These are phyloP conservation scores for Brienomyrus brachyistius DNA, from an alignment of 2,113 vertebrate genomes.

Conservation along the genomic window DNA sequence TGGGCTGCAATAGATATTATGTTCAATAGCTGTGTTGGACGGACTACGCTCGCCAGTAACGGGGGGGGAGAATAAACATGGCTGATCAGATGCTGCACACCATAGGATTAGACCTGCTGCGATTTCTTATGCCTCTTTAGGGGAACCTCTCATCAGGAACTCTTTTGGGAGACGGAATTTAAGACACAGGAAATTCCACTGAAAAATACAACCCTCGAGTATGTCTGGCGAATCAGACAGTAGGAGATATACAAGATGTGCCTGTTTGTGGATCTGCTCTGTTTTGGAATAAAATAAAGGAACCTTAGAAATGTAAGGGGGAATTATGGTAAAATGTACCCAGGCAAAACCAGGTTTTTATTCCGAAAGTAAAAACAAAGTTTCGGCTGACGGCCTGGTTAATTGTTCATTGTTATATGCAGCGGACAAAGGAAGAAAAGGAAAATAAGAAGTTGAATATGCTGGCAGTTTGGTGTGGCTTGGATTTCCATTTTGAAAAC, in stretches of 20 bases:
- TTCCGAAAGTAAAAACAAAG: neutral
- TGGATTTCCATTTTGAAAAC: slow-evolving; percentile 1
- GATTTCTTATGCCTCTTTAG: neutral
- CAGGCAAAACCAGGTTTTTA: neutral
- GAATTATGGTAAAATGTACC: neutral
- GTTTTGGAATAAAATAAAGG: neutral
- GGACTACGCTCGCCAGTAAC: slow-evolving; percentile 62
- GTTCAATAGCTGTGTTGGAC: slow-evolving; percentile 77
- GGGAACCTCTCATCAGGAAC: neutral
- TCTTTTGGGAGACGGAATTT: neutral
- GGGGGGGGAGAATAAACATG: neutral
- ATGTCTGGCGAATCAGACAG: neutral
- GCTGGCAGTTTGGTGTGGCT: slow-evolving; percentile 1
- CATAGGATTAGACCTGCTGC: neutral
- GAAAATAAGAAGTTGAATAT: slow-evolving; percentile 8
- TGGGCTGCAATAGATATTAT: slow-evolving; percentile 73
- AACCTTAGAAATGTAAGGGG: neutral
- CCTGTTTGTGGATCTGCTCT: neutral
- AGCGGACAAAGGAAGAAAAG: neutral
- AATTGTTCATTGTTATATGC: neutral
- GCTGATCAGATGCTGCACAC: neutral
- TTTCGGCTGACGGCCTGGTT: neutral
- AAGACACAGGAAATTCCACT: neutral
- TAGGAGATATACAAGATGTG: neutral
- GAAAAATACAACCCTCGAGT: neutral